These are phyloP conservation scores for Calidris pygmaea DNA, from an alignment of 2,113 vertebrate species.

Conservation along the genomic window DNA sequence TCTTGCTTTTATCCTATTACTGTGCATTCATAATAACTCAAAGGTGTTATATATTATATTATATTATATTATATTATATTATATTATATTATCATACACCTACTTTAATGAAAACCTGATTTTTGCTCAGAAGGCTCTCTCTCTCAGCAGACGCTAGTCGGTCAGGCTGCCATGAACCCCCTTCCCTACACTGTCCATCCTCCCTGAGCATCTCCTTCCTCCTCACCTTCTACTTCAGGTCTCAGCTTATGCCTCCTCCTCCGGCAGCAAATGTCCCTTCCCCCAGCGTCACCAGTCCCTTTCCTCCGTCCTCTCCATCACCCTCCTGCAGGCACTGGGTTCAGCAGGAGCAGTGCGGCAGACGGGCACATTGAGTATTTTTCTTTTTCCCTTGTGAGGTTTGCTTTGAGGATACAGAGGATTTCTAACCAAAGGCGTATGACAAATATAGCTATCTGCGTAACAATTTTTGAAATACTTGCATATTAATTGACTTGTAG, in stretches of 20 bases:
- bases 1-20: conserved; percentile 8
- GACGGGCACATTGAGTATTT: neutral
- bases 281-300: neutral
- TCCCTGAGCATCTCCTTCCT: neutral
- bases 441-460: accelerated
- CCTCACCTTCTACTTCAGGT: neutral
- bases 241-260: neutral
- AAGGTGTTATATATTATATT: neutral
- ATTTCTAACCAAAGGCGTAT: neutral
- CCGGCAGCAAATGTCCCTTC: neutral
- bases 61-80: neutral
- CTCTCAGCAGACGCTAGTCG: neutral
- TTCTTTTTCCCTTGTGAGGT: neutral
- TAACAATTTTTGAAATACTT: neutral
- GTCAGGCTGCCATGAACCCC: neutral
- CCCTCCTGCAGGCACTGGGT: neutral
- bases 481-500: neutral
- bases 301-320: neutral
- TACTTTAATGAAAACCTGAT: neutral
- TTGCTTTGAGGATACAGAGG: neutral
- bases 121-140: neutral
- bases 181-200: neutral
- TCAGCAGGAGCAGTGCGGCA: neutral
- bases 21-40: neutral
- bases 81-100: neutral